phyloP scores from a whole-genome alignment of 2,113 vertebrate species.

The Pluvialis apricaria region DNA sequence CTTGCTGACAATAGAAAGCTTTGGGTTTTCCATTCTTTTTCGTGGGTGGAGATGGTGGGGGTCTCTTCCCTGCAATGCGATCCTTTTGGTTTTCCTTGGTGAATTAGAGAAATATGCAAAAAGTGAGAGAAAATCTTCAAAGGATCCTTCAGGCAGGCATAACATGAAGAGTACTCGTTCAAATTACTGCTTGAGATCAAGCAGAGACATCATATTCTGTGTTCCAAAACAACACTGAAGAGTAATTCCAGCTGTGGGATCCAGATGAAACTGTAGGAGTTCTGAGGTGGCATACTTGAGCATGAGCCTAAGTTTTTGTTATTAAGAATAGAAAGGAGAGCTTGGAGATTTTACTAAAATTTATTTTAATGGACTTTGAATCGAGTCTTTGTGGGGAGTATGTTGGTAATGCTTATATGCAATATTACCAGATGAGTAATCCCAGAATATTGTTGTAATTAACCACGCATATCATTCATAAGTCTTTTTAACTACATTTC shows the following conservation, averaged over 20 bases:
- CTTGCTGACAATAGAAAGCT: background rate
- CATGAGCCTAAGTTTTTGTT: background rate
- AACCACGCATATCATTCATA: background rate
- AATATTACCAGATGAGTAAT: background rate
- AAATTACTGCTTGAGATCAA: background rate
- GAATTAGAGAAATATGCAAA: background rate
- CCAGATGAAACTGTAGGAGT: background rate
- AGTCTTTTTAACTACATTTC: background rate
- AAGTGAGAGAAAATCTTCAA: background rate
- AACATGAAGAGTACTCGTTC: fast-evolving
- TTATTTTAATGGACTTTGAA: background rate
- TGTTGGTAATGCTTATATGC: background rate
- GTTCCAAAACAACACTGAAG: background rate
- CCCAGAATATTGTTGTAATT: background rate
- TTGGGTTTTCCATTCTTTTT: background rate
- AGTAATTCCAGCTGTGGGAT: background rate
- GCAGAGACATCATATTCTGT: background rate
- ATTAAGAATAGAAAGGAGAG: background rate
- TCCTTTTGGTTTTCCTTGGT: background rate
- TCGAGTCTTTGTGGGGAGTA: background rate
- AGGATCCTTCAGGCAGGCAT: background rate
- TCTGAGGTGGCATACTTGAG: background rate
- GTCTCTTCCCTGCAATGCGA: background rate
- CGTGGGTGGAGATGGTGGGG: background rate
- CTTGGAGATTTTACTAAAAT: background rate